These are phyloP conservation scores for Gnathonemus longibarbis DNA, from an alignment of 2,113 vertebrate genomes.

Conservation along the genomic window DNA sequence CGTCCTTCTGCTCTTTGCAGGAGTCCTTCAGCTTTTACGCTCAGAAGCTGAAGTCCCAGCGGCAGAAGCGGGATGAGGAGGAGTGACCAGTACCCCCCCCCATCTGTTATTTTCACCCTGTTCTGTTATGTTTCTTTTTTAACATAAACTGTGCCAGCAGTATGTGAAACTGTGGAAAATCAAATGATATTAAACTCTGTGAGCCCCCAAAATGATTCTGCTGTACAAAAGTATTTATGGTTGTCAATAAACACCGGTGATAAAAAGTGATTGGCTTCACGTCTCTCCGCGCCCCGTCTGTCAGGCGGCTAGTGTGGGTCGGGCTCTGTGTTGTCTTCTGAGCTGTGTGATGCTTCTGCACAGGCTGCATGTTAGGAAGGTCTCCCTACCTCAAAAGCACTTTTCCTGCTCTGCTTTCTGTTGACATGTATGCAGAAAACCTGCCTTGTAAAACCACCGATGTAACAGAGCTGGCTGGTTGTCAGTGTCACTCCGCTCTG, in stretches of 20 bases:
- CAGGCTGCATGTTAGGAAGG: background rate
- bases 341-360: background rate
- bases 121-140: slow-evolving; percentile 26
- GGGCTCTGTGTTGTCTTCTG: background rate
- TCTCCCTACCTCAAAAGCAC: background rate
- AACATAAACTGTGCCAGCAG: slow-evolving; percentile 34
- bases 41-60: slow-evolving; percentile 52
- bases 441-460: background rate
- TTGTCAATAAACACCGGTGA: slow-evolving; percentile 52
- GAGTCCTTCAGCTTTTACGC: slow-evolving; percentile 73
- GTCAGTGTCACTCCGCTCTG: background rate
- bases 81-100: slow-evolving; percentile 17
- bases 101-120: background rate
- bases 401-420: background rate
- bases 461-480: background rate
- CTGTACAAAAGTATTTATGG: slow-evolving; percentile 67
- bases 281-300: background rate
- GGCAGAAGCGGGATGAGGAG: slow-evolving; percentile 34
- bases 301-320: background rate
- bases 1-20: slow-evolving; percentile 46
- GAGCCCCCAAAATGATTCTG: slow-evolving; percentile 40
- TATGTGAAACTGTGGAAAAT: slow-evolving; percentile 30
- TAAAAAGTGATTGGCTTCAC: background rate
- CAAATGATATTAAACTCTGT: slow-evolving; percentile 29
- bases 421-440: background rate